phyloP scores from a whole-genome alignment of 1,140 invertebrate species.

The Plectrocnemia conspersa region DNA sequence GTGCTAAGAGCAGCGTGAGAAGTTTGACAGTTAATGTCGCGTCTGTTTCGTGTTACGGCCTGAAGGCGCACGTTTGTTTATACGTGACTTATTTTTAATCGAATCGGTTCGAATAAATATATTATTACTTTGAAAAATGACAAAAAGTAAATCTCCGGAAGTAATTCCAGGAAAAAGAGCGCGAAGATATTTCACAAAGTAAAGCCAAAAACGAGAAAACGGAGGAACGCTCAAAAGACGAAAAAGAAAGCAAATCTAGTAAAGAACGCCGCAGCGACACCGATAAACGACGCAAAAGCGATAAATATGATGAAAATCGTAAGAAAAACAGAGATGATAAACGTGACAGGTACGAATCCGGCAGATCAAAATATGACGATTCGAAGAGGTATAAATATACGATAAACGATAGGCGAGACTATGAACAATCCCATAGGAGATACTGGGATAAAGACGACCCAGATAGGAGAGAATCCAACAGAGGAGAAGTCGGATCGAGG shows the following conservation, averaged over 20 bases:
- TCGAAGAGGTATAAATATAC: neutral
- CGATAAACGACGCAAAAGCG: neutral
- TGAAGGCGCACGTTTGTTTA: too few relatives aligned
- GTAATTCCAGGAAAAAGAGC: too few relatives aligned
- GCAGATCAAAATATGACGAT: neutral
- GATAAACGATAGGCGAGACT: neutral
- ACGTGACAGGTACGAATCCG: neutral
- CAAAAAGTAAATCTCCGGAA: constrained; percentile 8
- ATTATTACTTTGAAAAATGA: too few relatives aligned
- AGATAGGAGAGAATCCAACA: neutral
- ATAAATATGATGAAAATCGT: constrained; percentile 1
- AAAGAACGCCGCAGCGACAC: neutral
- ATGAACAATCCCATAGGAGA: neutral
- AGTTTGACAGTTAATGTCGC: too few relatives aligned
- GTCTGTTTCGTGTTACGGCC: too few relatives aligned
- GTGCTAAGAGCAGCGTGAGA: too few relatives aligned
- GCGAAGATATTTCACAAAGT: too few relatives aligned
- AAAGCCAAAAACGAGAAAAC: too few relatives aligned
- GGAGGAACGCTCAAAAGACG: too few relatives aligned
- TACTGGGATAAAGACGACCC: constrained; percentile 10
- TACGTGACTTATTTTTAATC: too few relatives aligned
- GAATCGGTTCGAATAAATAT: too few relatives aligned
- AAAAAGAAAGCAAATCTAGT: neutral
- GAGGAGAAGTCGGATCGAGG: constrained; percentile 24
- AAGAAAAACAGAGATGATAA: constrained; percentile 7